Evolutionary conservation across 2,888 invertebrate genomes (phyloP), one percentile per base, ranked within the genome.

Genomic region (Hylaea fasciaria): DNA sequence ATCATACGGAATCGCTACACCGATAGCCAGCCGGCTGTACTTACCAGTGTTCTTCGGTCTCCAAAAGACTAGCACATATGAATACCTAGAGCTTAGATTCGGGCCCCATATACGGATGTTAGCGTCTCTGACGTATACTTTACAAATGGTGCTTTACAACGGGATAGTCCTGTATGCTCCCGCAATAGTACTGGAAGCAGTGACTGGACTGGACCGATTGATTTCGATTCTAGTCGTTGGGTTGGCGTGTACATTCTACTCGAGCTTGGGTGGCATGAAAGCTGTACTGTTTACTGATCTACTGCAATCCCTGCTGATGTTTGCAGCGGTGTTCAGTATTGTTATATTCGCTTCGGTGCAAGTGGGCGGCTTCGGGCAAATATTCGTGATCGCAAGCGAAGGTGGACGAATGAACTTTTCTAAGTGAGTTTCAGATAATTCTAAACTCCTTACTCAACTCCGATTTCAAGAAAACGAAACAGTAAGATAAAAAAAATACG

Each of bases 141-240:
- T 97, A 43, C 98, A 99, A 91, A 97, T 98, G 96, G 94, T 98
- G 70, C 90, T 97, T 16, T 97, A 97, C 74, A 97, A 97, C 93
- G 97, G 98, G 0, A 96, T 99, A 71, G 98, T 98, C 14, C 87
- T 99, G 9, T 99, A 97, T 83, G 98, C 98, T 0, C 98, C 99
- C 1, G 96, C 98, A 0, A 92, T 99, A 68, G 98, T 98, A 0
- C 84, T 99, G 16, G 96, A 96, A 83, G 95, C 98, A 1, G 95
- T 97, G 32, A 97, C 97, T 0, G 96, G 96, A n/a, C 87, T 97
- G 8, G 94, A 94, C 63, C 94, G 95, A 86, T 82, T 94, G 29
- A 91, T 94, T 66, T 96, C 97, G 0, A 96, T 97, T 68, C 81
- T 97, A 57, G 93, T 94, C 0, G 95, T 96, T 55, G 96, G 95